A percentile compares a stretch with the other conserved stretches of the same genome.
phyloP scores from a whole-genome alignment of 2,797 vertebrate genomes.

The Anabacerthia variegaticeps region DNA sequence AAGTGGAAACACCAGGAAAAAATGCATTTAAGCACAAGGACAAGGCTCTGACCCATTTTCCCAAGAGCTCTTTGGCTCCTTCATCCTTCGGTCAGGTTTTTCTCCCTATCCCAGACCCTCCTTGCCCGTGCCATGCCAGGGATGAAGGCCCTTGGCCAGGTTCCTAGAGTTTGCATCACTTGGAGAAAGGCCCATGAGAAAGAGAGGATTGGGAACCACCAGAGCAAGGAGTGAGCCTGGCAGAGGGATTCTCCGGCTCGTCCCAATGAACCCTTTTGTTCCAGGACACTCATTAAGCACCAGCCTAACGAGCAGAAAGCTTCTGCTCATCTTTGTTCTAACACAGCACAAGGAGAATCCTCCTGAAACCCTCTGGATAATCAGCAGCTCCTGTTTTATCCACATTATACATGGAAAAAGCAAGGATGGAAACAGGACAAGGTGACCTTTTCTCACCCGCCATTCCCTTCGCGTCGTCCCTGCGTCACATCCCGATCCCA shows the following conservation, averaged over 20 bases:
- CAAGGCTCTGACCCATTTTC: not conserved
- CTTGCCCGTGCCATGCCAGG: not conserved
- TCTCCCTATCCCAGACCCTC: not conserved
- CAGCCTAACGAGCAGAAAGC: not conserved
- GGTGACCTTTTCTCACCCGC: not conserved
- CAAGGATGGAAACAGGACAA: not conserved
- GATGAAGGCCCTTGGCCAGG: not conserved
- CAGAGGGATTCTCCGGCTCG: not conserved
- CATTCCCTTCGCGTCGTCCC: accelerated
- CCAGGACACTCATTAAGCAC: not conserved
- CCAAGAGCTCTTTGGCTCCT: not conserved
- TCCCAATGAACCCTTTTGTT: not conserved
- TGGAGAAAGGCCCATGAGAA: not conserved
- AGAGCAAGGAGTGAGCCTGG: not conserved
- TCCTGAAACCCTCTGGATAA: not conserved
- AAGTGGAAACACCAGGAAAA: not conserved
- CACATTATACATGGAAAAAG: not conserved
- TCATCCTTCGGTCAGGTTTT: not conserved
- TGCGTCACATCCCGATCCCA: accelerated
- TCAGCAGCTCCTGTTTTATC: not conserved
- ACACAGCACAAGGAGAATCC: not conserved
- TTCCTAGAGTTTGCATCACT: not conserved
- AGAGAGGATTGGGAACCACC: not conserved
- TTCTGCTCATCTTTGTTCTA: not conserved
- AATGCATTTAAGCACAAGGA: not conserved